Evolutionary conservation across 2,113 vertebrate species (phyloP), one percentile per base, ranked within the genome.

Genomic region (Chionomys nivalis): DNA sequence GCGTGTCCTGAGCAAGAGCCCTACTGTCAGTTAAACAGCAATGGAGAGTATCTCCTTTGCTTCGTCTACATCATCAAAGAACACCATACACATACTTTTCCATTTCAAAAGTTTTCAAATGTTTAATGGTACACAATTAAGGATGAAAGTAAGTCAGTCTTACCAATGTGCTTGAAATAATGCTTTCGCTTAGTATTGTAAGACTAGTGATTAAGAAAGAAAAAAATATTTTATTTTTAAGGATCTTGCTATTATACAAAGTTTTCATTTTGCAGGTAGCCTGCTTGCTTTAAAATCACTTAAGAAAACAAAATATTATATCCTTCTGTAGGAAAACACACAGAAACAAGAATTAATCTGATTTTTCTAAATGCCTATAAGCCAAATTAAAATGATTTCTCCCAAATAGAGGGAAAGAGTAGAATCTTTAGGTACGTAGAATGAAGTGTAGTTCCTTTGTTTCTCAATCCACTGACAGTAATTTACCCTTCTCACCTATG

Each of bases 191-290:
- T 66, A 2, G 2, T 65, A 23, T 78, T 77, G 88, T 82, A 73
- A 90, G 92, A 94, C 87, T 94, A 93, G 91, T 61, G 90, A 86
- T 82, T 76, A n/a, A 94, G 31, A 91, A 95, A 94, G 28, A 92
- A 39, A 92, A 68, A 68, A 36, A 16, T 31, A 61, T n/a, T 14
- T 82, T 65, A 70, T 36, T 81, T 89, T 88, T 94, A 86, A 96
- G 94, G 78, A 87, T 75, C 52, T 94, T 91, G 63, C 26, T 58
- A 65, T 28, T 72, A 49, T 78, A 61, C 4, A 78, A 82, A 93
- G 9, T 83, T 78, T 94, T 94, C 75, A 58, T 73, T 61, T 92
- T 88, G 42, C 61, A 19, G 88, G 89, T 93, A 63, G 65, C 49
- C 55, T 81, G 0, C 76, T 82, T 86, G 33, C 14, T 3, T 19